Conservation (phyloP, 2,888 invertebrate genomes). For the Oxycera nigricornis region DNA sequence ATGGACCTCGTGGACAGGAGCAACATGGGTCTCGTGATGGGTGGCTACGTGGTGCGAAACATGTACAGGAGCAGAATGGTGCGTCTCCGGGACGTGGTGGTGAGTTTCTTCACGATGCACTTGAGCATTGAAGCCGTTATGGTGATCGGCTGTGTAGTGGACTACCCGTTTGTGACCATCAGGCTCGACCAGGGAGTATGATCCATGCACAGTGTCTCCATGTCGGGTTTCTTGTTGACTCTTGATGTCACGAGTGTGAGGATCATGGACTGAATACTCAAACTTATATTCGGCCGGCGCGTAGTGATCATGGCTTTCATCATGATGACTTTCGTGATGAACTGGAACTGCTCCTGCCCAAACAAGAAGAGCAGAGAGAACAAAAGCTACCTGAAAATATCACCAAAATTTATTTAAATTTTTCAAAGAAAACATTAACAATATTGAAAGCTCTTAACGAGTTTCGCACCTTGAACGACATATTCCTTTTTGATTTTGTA, state of each 20-base stretch:
- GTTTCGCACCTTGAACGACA: not conserved
- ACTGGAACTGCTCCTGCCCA: not conserved
- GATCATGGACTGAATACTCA: conserved; percentile 59
- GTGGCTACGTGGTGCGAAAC: no score
- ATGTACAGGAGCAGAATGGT: not conserved
- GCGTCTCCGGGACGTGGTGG: conserved; percentile 1
- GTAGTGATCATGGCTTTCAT: conserved; percentile 41
- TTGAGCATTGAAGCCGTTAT: conserved; percentile 59
- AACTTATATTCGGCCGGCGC: conserved; percentile 60
- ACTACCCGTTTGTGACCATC: conserved; percentile 61
- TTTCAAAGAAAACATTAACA: not conserved
- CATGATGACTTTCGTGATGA: not conserved
- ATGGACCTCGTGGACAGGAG: not conserved
- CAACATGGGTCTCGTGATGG: no score
- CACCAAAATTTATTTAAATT: not conserved
- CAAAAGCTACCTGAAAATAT: conserved; percentile 2
- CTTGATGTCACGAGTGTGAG: conserved; percentile 60
- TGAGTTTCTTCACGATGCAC: conserved; percentile 50
- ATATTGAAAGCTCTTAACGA: not conserved
- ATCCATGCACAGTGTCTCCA: conserved; percentile 59
- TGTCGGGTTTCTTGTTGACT: conserved; percentile 61
- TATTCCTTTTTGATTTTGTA: not conserved
- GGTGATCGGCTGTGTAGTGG: conserved; percentile 59
- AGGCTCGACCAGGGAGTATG: conserved; percentile 60
- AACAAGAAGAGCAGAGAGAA: not conserved